phyloP scores from a whole-genome alignment of 2,113 vertebrate species.

The Sus scrofa region DNA sequence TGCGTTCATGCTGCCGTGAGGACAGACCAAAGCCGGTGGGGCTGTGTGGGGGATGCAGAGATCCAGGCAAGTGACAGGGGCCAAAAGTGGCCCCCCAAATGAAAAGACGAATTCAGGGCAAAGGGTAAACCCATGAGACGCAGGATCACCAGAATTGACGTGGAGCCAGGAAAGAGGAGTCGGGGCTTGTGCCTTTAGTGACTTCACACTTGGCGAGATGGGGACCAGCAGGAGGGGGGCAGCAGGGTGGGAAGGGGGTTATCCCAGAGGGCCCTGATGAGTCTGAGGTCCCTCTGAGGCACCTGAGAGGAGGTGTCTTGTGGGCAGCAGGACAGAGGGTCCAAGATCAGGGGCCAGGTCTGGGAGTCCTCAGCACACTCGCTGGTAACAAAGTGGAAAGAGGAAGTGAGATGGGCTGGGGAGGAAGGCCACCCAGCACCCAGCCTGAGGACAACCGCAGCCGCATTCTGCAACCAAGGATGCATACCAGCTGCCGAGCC shows the following conservation, averaged over 20 bases:
- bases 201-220: neutral
- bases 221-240: neutral
- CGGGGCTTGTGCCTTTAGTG: neutral
- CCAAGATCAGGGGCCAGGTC: neutral
- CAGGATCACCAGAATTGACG: neutral
- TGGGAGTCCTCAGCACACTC: neutral
- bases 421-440: neutral
- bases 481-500: too few species aligned
- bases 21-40: neutral
- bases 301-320: neutral
- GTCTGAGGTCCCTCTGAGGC: neutral
- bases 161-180: neutral
- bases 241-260: neutral
- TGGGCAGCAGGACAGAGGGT: fast-evolving
- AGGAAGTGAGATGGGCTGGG: too few species aligned
- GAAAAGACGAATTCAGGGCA: neutral
- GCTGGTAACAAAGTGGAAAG: neutral
- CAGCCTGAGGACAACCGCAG: neutral
- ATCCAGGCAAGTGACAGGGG: neutral
- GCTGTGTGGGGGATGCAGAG: too few species aligned
- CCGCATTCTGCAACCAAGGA: fast-evolving
- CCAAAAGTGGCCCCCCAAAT: neutral
- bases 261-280: too few species aligned
- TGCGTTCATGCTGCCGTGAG: neutral
- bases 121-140: neutral